Percentiles rank a stretch among this genome's conserved stretches.
Evolutionary conservation across 2,797 vertebrate species (phyloP).

Genomic region (Sebastolobus altivelis): DNA sequence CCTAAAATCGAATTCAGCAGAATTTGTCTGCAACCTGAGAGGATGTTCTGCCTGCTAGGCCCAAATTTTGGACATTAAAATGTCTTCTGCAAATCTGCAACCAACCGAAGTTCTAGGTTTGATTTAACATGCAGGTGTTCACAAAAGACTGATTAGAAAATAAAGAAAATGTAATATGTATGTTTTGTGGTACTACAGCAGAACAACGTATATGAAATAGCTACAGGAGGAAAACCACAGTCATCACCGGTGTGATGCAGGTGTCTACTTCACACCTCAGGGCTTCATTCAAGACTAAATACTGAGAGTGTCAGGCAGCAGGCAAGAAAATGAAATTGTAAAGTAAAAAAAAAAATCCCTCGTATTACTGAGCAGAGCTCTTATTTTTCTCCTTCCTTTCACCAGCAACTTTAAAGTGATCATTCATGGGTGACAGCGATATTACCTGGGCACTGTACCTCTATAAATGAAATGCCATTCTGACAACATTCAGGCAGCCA

Average conservation of each 20-base stretch:
- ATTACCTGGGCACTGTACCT: conserved; percentile 26
- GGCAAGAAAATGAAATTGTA: conserved; percentile 35
- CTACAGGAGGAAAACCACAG: neutral
- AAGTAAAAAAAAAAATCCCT: neutral
- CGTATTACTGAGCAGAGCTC: neutral
- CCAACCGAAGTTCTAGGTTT: neutral
- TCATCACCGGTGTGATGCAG: neutral
- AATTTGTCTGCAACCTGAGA: neutral
- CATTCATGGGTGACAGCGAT: conserved; percentile 40
- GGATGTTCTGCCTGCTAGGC: neutral
- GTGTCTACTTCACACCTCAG: neutral
- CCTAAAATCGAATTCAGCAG: neutral
- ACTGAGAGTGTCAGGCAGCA: conserved; percentile 11
- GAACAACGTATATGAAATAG: neutral
- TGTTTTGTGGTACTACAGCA: neutral
- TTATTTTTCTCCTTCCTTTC: conserved; percentile 35
- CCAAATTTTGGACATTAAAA: neutral
- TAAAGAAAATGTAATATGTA: neutral
- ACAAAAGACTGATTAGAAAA: neutral
- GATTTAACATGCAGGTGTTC: neutral
- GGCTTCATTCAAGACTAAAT: conserved; percentile 9
- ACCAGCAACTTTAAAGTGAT: conserved; percentile 20
- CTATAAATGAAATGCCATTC: conserved; percentile 19
- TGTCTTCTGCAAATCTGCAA: too few relatives aligned
- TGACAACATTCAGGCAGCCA: conserved; percentile 11